phyloP scores from a whole-genome alignment of 2,888 invertebrate genomes.

The Leptopilina syphax region DNA sequence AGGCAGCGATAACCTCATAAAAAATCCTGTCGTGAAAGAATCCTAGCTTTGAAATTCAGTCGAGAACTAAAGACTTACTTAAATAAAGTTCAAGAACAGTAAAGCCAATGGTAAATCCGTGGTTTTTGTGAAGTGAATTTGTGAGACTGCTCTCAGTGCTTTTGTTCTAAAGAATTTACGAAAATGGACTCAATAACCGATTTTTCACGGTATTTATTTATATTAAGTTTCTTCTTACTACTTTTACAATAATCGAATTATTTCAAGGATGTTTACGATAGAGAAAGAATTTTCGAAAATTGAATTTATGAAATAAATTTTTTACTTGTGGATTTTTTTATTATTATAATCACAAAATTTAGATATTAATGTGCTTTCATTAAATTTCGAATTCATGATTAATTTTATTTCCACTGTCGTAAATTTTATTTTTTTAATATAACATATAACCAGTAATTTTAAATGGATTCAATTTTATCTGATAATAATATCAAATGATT shows the following conservation, averaged over 20 bases:
- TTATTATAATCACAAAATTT: too few relatives aligned
- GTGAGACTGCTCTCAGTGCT: background rate
- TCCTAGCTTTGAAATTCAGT: constrained; percentile 38
- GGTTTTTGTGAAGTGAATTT: background rate
- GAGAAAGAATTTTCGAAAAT: too few relatives aligned
- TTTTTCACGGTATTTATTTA: constrained; percentile 8
- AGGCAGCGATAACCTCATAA: constrained; percentile 84
- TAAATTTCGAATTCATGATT: too few relatives aligned
- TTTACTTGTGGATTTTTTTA: too few relatives aligned
- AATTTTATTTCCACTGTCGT: too few relatives aligned
- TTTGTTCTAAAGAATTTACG: constrained; percentile 2
- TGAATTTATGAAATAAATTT: too few relatives aligned
- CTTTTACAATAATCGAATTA: too few relatives aligned
- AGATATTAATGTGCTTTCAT: too few relatives aligned
- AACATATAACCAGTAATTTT: too few relatives aligned
- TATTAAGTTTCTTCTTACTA: too few relatives aligned
- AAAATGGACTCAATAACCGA: background rate
- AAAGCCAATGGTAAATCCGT: background rate
- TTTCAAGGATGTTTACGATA: too few relatives aligned
- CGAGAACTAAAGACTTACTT: background rate
- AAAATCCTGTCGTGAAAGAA: constrained; percentile 77
- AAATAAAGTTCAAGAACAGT: background rate
- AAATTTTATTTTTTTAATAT: too few relatives aligned
- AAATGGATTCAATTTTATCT: background rate
- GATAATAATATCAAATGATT: background rate